Evolutionary conservation across 2,888 invertebrate genomes (phyloP), one percentile per base, ranked within the genome.

Genomic region (Agonopterix arenella): DNA sequence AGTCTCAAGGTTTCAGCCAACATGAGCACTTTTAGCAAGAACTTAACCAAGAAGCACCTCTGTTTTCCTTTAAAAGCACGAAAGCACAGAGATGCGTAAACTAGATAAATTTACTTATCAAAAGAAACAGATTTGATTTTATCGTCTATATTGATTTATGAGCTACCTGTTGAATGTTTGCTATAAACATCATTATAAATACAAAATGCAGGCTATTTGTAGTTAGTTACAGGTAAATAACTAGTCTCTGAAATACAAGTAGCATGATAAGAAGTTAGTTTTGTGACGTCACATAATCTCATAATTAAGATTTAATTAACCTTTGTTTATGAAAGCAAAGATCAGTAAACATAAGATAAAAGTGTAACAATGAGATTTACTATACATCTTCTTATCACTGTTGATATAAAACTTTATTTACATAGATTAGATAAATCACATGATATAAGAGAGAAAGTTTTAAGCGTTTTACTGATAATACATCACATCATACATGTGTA

Each of bases 141-240:
- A 45, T 45, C 43, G 50, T 11, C 40, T 16, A 44, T 53, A 51
- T 53, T 47, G 53, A 53, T 61, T 60, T 57, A 61, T 57, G 62
- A 64, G 64, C 76, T 70, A 83, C 83, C 80, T 83, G 83, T 83
- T 83, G 83, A 80, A 76, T 80, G 80, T 77, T 75, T 77, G 72
- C 69, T 49, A 52, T 48, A 36, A 58, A 44, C 28, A 36, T 11
- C 10, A 28, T 28, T 28, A 28, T 40, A 40, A n/a, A 40, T n/a
- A 40, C 40, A 40, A 10, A 40, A 40, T 10, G 4, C n/a, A 5
- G 9, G 40, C 10, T 40, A 5, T 28, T 28, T 28, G 28, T 28
- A 28, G 28, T 28, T 28, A 28, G 28, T 28, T 7, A 28, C 28
- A 28, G 5, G 28, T 7, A 28, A 28, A 7, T 28, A 28, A 7